Evolutionary conservation across 2,113 vertebrate species (phyloP).

Genomic region (Ceyx melanurus): DNA sequence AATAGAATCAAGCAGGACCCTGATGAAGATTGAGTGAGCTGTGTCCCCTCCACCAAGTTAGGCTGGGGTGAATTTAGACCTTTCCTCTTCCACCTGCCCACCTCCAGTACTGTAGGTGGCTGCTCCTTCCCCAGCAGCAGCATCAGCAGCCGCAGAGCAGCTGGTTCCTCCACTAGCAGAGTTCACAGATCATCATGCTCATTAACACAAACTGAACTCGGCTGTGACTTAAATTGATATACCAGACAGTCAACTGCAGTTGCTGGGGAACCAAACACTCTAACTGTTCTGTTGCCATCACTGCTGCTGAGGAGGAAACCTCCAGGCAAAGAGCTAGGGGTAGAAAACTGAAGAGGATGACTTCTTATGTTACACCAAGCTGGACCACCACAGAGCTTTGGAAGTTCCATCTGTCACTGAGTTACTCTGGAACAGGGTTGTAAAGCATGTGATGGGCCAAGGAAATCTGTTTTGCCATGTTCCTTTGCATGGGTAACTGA

Average conservation of each 20-base stretch:
- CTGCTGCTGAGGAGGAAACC: conserved; percentile 34
- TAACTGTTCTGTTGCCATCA: conserved; percentile 8
- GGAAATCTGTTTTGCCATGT: conserved; percentile 35
- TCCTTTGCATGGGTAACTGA: conserved; percentile 42
- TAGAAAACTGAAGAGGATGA: neutral
- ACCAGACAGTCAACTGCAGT: conserved; percentile 52
- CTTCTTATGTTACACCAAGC: conserved; percentile 42
- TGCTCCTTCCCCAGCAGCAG: neutral
- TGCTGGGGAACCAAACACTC: conserved; percentile 64
- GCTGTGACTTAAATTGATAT: conserved; percentile 47
- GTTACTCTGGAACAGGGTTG: conserved; percentile 22
- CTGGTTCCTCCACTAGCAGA: neutral
- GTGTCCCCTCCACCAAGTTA: neutral
- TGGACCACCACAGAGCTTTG: conserved; percentile 44
- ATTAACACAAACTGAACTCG: conserved; percentile 32
- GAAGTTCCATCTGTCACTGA: conserved; percentile 35
- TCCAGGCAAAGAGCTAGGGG: neutral
- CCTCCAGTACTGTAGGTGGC: neutral
- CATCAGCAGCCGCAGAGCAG: neutral
- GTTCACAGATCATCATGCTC: conserved; percentile 52
- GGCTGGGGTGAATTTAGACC: neutral
- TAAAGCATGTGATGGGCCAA: conserved; percentile 5
- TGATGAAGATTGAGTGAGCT: neutral
- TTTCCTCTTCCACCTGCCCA: neutral
- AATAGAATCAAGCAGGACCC: neutral